phyloP scores from a whole-genome alignment of 2,797 vertebrate species.

The Helicolenus hilgendorfi region DNA sequence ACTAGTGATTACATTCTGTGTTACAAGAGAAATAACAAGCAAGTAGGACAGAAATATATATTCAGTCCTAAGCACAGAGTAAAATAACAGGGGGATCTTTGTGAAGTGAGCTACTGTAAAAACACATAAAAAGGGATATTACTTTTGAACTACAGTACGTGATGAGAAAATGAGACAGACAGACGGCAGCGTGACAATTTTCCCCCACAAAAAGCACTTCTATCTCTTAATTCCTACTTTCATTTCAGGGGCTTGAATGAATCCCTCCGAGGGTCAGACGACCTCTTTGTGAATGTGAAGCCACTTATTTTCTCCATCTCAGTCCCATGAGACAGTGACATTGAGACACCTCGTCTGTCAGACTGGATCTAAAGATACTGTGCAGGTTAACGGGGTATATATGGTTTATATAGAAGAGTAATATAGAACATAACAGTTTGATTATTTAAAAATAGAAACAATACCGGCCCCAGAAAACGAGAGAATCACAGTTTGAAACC shows the following conservation, averaged over 20 bases:
- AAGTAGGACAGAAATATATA: neutral
- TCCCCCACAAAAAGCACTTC: constrained; percentile 31
- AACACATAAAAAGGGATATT: constrained; percentile 28
- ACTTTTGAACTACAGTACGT: neutral
- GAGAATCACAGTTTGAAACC: neutral
- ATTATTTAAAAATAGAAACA: constrained; percentile 14
- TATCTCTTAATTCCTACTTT: constrained; percentile 65
- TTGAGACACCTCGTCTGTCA: constrained; percentile 1
- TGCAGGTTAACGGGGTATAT: neutral
- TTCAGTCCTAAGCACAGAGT: neutral
- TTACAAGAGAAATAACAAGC: neutral
- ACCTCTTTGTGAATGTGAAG: constrained; percentile 32
- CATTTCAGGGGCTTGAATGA: constrained; percentile 63
- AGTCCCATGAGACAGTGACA: constrained; percentile 30
- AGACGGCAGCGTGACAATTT: constrained; percentile 25
- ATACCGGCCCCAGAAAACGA: neutral
- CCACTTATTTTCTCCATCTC: constrained; percentile 61
- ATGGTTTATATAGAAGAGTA: neutral
- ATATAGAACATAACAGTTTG: neutral
- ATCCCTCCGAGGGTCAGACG: constrained; percentile 51
- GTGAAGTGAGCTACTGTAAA: constrained; percentile 13
- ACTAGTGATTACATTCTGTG: constrained; percentile 14
- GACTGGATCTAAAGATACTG: neutral
- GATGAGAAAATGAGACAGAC: constrained; percentile 27
- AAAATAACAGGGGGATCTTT: constrained; percentile 17